Percentiles rank a stretch among this genome's conserved stretches.
These are phyloP conservation scores for Trichogramma evanescens DNA, from an alignment of 2,888 invertebrate species.

Conservation along the genomic window DNA sequence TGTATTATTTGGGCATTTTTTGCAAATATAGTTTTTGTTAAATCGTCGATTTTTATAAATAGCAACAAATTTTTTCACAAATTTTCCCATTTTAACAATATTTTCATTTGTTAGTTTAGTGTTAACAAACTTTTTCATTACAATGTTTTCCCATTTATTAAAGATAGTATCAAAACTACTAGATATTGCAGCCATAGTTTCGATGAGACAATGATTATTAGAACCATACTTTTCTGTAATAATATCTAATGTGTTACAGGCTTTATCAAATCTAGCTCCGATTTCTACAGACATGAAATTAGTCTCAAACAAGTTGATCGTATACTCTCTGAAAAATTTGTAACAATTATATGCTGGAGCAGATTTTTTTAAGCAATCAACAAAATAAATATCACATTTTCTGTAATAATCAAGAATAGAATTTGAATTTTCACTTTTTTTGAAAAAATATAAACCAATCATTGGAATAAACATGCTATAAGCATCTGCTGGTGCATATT, in stretches of 20 bases:
- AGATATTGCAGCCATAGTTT: slow-evolving; percentile 19
- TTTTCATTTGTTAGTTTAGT: slow-evolving; percentile 19
- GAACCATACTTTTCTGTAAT: slow-evolving; percentile 16
- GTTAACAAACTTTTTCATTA: slow-evolving; percentile 11
- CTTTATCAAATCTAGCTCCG: slow-evolving; percentile 12
- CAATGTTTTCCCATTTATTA: slow-evolving; percentile 27
- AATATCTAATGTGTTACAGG: slow-evolving; percentile 7
- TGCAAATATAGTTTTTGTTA: slow-evolving; percentile 21
- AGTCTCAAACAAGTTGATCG: slow-evolving; percentile 21
- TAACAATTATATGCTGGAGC: slow-evolving; percentile 17
- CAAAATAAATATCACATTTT: slow-evolving; percentile 12
- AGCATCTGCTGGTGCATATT: slow-evolving; percentile 1
- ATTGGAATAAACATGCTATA: slow-evolving; percentile 6
- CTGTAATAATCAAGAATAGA: slow-evolving; percentile 10
- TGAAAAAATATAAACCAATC: slow-evolving; percentile 10
- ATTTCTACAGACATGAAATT: slow-evolving; percentile 25
- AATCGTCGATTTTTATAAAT: slow-evolving; percentile 17
- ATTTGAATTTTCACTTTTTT: slow-evolving; percentile 17
- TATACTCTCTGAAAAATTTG: slow-evolving; percentile 22
- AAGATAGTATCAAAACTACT: slow-evolving; percentile 26
- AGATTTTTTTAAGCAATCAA: background rate
- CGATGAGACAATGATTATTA: slow-evolving; percentile 19
- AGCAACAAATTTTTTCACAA: slow-evolving; percentile 20
- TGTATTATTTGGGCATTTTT: slow-evolving; percentile 19
- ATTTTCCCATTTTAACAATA: slow-evolving; percentile 22